Evolutionary conservation across 2,797 vertebrate species (phyloP).

Genomic region (Lagorchestes hirsutus): DNA sequence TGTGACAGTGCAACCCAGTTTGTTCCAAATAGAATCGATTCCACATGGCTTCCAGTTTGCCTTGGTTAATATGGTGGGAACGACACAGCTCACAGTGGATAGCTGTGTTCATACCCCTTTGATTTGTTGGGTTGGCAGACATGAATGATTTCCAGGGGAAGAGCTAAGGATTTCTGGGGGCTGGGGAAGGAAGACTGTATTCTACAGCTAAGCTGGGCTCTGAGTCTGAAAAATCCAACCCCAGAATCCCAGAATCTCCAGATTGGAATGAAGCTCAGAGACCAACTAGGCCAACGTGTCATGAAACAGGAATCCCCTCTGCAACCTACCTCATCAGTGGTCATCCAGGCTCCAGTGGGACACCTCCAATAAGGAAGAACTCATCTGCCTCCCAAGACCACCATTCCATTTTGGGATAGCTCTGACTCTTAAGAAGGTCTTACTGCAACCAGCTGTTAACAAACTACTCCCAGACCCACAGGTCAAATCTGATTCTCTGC

Average conservation of each 20-base stretch:
- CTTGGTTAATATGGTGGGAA: neutral
- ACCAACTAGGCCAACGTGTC: neutral
- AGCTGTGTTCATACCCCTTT: neutral
- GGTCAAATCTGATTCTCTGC: too few relatives aligned
- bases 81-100: neutral
- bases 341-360: neutral
- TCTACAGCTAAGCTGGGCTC: neutral
- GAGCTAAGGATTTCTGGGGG: neutral
- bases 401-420: neutral
- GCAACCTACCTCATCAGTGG: neutral
- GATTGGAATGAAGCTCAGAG: neutral
- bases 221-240: neutral
- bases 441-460: neutral
- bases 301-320: neutral
- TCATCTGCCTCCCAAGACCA: rapidly evolving
- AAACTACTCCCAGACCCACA: too few relatives aligned
- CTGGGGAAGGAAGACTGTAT: rapidly evolving
- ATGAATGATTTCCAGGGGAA: neutral
- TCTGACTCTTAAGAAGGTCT: neutral
- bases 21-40: constrained; percentile 60
- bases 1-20: constrained; percentile 52
- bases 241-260: neutral
- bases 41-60: constrained; percentile 40
- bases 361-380: neutral
- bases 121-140: neutral